Conservation (phyloP, 2,797 vertebrate genomes). For the Galago senegalensis region DNA sequence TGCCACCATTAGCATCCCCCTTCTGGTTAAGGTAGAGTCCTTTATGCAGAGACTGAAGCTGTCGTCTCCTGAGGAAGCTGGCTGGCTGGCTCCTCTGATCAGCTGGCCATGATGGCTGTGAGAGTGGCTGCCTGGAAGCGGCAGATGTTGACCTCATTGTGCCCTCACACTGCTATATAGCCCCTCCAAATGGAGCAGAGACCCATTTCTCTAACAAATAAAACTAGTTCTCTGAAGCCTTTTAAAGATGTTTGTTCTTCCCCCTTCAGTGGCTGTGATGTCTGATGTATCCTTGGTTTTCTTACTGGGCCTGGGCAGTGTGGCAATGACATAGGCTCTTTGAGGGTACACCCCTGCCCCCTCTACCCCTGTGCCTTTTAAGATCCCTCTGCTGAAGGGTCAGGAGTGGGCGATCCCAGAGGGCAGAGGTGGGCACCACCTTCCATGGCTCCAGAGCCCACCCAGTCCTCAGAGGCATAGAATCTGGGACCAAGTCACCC, state of each 20-base stretch:
- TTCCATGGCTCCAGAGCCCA: background rate
- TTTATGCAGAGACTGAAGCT: background rate
- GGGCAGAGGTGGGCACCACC: background rate
- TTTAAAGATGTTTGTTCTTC: conserved; percentile 42
- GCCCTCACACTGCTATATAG: conserved; percentile 30
- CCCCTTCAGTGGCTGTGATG: background rate
- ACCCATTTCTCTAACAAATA: conserved; percentile 59
- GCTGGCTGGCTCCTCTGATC: background rate
- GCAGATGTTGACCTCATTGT: background rate
- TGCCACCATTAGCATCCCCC: background rate
- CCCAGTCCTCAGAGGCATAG: background rate
- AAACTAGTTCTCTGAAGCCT: conserved; percentile 68
- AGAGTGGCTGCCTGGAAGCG: background rate
- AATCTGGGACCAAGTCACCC: background rate
- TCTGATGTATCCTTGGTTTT: background rate
- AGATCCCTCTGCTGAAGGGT: background rate
- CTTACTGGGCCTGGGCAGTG: background rate
- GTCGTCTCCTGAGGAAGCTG: background rate
- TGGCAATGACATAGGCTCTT: background rate
- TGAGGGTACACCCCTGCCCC: background rate
- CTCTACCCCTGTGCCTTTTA: background rate
- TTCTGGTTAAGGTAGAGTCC: conserved; percentile 1
- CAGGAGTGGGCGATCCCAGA: background rate
- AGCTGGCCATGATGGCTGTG: rapidly evolving
- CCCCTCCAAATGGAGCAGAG: conserved; percentile 22